These are phyloP conservation scores for Zygaena filipendulae DNA, from an alignment of 2,888 invertebrate genomes.

Conservation along the genomic window DNA sequence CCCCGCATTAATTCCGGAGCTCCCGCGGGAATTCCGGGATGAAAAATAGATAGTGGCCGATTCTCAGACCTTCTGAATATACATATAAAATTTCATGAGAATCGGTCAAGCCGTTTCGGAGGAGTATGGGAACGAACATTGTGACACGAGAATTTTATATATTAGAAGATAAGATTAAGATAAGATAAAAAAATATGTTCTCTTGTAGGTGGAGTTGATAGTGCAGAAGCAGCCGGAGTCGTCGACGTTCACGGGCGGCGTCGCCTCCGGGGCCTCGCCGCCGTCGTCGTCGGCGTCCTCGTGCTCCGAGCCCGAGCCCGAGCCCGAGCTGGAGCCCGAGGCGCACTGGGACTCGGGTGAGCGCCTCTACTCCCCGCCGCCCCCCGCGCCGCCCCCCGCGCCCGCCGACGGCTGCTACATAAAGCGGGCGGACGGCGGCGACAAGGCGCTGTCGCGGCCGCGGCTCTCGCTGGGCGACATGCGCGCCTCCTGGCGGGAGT, in stretches of 20 bases:
- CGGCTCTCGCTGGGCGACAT: constrained; percentile 31
- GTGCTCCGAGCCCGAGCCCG: constrained; percentile 45
- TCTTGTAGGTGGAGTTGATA: constrained; percentile 70
- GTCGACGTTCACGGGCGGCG: constrained; percentile 35
- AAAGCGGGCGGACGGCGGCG: constrained; percentile 13
- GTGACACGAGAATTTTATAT: too few species aligned
- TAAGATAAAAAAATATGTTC: too few species aligned
- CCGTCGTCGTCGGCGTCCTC: constrained; percentile 34
- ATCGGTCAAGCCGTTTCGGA: too few species aligned
- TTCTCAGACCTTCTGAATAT: too few species aligned
- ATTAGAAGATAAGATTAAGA: too few species aligned
- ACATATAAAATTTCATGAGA: too few species aligned
- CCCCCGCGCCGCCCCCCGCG: constrained; percentile 4
- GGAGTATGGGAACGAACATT: too few species aligned
- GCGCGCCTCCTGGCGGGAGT: constrained; percentile 35
- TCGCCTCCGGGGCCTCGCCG: constrained; percentile 22
- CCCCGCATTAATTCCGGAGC: too few species aligned
- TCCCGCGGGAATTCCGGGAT: too few species aligned
- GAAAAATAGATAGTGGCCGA: too few species aligned
- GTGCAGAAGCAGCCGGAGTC: constrained; percentile 68
- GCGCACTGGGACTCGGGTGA: constrained; percentile 84
- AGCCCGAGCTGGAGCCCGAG: constrained; percentile 45
- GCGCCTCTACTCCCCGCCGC: constrained; percentile 25
- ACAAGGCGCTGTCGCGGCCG: constrained; percentile 5
- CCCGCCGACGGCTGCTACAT: constrained; percentile 8